phyloP scores from a whole-genome alignment of 1,140 invertebrate species.

The Andrena cerasifolii region DNA sequence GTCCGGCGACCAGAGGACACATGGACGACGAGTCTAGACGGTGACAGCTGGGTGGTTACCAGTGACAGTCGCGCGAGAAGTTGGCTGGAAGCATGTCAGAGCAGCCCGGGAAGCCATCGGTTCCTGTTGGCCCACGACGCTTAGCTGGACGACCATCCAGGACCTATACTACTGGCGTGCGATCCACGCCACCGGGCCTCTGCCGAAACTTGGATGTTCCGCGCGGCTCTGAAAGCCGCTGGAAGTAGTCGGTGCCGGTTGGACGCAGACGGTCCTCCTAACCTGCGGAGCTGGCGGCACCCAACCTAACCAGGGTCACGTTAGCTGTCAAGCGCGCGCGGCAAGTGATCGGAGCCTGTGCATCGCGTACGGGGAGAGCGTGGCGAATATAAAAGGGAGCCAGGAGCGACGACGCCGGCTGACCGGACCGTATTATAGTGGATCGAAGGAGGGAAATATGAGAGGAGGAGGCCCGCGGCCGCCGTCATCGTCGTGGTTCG shows the following conservation, averaged over 20 bases:
- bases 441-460: background rate
- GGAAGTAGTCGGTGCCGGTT: background rate
- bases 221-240: too few relatives aligned
- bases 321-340: conserved; percentile 18
- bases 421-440: background rate
- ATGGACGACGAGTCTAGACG: too few relatives aligned
- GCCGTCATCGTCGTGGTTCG: background rate
- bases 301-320: conserved; percentile 1
- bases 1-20: background rate
- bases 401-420: background rate
- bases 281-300: background rate
- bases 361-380: background rate
- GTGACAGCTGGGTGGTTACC: background rate
- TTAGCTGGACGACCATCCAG: background rate
- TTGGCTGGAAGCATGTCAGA: too few relatives aligned
- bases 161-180: background rate
- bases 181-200: background rate
- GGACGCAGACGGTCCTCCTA: background rate
- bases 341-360: conserved; percentile 4
- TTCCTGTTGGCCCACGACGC: background rate
- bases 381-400: background rate
- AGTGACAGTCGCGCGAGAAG: conserved; percentile 14
- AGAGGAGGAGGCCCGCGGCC: background rate
- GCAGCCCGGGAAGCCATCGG: background rate
- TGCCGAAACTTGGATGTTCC: background rate